Evolutionary conservation across 2,113 vertebrate genomes (phyloP).

Genomic region (Apus apus): DNA sequence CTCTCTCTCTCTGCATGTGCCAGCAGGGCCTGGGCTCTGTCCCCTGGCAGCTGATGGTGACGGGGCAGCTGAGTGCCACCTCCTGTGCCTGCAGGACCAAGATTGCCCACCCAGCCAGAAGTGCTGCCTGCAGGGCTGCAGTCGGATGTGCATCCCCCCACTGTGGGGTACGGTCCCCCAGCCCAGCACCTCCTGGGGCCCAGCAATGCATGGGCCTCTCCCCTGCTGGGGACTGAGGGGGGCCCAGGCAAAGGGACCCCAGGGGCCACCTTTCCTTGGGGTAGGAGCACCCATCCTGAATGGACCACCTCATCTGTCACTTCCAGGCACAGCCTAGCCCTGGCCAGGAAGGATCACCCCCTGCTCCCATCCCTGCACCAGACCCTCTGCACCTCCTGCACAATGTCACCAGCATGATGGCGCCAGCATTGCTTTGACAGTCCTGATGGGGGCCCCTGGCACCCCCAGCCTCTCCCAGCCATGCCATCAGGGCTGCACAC

Average conservation of each 20-base stretch:
- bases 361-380: fast-evolving
- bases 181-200: no score
- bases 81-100: slow-evolving; percentile 26
- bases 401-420: background rate
- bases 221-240: background rate
- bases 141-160: fast-evolving
- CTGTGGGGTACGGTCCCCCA: background rate
- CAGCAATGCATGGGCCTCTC: fast-evolving
- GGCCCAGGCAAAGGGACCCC: background rate
- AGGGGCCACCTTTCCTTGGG: background rate
- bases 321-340: background rate
- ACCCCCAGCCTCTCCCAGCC: background rate
- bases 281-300: background rate
- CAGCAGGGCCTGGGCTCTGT: background rate
- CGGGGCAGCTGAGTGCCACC: background rate
- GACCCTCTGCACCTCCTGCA: background rate
- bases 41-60: background rate
- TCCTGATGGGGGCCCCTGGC: background rate
- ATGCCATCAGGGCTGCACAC: fast-evolving
- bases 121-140: slow-evolving; percentile 34
- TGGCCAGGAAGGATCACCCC: background rate
- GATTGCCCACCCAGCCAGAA: background rate
- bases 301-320: background rate
- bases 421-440: background rate
- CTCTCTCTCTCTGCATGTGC: background rate